These are phyloP conservation scores for Polypterus senegalus DNA, from an alignment of 2,113 vertebrate genomes.

Conservation along the genomic window DNA sequence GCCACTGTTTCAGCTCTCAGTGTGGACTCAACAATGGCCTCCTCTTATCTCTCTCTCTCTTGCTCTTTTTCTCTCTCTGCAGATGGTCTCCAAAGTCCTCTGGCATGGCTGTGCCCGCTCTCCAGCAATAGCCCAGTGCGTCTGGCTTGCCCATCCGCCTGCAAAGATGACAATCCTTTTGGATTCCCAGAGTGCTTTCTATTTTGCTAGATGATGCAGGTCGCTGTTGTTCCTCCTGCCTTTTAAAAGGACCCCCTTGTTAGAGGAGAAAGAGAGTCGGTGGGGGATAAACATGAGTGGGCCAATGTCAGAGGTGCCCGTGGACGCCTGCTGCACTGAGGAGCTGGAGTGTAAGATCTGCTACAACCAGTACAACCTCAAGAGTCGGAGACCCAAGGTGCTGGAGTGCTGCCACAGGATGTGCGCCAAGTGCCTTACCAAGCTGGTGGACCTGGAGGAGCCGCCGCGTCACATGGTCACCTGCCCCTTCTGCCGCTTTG, in stretches of 20 bases:
- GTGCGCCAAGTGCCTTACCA: constrained; percentile 79
- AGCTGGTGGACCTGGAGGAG: constrained; percentile 79
- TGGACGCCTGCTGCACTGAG: constrained; percentile 48
- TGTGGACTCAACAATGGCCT: constrained; percentile 55
- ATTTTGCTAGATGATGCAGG: constrained; percentile 3
- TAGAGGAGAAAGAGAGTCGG: not conserved
- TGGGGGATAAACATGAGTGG: constrained; percentile 44
- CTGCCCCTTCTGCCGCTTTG: constrained; percentile 83
- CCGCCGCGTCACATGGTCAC: constrained; percentile 65
- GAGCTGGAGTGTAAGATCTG: constrained; percentile 96
- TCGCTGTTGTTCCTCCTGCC: not conserved
- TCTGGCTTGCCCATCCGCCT: constrained; percentile 2
- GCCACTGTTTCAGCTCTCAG: constrained; percentile 37
- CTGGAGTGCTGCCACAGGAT: constrained; percentile 80
- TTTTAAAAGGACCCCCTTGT: not conserved
- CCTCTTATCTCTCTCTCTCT: constrained; percentile 19
- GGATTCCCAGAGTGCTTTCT: constrained; percentile 1
- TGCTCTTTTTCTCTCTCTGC: constrained; percentile 16
- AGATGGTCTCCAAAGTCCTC: constrained; percentile 35
- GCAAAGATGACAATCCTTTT: not conserved
- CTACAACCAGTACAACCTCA: constrained; percentile 73
- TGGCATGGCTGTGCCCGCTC: constrained; percentile 19
- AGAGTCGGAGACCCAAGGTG: constrained; percentile 71
- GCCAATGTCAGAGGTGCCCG: constrained; percentile 37
- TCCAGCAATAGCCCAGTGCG: constrained; percentile 5